Conservation (phyloP, 2,888 invertebrate genomes). For the Leucozona laternaria region DNA sequence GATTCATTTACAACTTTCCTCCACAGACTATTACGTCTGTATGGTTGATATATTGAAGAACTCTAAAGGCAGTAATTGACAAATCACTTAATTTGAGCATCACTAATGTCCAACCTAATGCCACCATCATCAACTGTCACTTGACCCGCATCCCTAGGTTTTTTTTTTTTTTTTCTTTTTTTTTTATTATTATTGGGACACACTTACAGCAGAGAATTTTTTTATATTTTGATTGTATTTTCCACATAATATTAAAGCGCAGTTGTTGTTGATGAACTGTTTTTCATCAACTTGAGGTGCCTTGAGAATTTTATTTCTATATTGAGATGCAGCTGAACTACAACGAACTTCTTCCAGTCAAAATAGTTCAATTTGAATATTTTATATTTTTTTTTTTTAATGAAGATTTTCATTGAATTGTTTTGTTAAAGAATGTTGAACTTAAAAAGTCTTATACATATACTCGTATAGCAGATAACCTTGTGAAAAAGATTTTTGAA, state of each 20-base stretch:
- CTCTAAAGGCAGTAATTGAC: constrained; percentile 35
- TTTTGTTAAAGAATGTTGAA: constrained; percentile 30
- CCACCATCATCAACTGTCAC: constrained; percentile 28
- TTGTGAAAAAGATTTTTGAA: constrained; percentile 7
- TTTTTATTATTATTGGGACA: constrained; percentile 13
- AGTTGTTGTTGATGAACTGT: background rate
- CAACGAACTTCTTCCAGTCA: background rate
- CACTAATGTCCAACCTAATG: constrained; percentile 13
- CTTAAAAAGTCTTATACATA: constrained; percentile 29
- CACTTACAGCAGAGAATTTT: background rate
- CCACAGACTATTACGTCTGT: background rate
- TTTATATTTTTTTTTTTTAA: background rate
- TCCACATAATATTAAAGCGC: background rate
- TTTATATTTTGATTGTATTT: background rate
- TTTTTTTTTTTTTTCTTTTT: background rate
- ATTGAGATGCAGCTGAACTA: background rate
- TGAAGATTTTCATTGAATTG: too few species aligned
- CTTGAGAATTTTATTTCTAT: background rate
- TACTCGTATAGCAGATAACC: background rate
- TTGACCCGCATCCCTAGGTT: constrained; percentile 41
- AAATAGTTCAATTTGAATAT: constrained; percentile 40
- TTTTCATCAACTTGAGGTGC: background rate
- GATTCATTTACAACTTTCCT: background rate
- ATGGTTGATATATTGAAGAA: background rate
- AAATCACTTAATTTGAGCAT: constrained; percentile 50